Conservation (phyloP, 2,888 invertebrate genomes). For the Limnephilus auricula region DNA sequence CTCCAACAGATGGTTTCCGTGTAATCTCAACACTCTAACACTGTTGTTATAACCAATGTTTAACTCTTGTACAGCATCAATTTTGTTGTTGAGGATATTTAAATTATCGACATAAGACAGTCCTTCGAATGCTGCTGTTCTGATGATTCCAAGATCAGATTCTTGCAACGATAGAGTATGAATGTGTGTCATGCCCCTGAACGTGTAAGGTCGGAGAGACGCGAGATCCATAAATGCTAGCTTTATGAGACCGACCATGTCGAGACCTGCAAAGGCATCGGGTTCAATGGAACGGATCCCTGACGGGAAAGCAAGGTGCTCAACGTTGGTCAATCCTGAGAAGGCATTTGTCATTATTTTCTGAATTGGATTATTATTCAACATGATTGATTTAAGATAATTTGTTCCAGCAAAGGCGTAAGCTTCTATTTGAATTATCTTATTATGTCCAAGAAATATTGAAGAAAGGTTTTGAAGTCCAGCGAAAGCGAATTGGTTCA, state of each 20-base stretch:
- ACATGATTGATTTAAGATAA: conserved; percentile 87
- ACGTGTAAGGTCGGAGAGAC: conserved; percentile 83
- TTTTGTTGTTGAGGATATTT: conserved; percentile 90
- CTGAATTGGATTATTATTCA: conserved; percentile 91
- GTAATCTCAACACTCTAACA: conserved; percentile 84
- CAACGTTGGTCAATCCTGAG: conserved; percentile 89
- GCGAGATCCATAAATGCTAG: conserved; percentile 90
- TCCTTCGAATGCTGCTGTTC: conserved; percentile 86
- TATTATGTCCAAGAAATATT: conserved; percentile 83
- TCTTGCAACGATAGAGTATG: conserved; percentile 87
- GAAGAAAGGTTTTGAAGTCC: conserved; percentile 88
- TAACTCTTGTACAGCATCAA: conserved; percentile 88
- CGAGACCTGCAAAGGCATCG: conserved; percentile 89
- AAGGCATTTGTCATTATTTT: conserved; percentile 90
- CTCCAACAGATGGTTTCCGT: conserved; percentile 90
- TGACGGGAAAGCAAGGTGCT: conserved; percentile 89
- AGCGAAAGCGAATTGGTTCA: conserved; percentile 91
- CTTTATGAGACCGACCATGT: conserved; percentile 89
- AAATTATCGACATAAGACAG: conserved; percentile 84
- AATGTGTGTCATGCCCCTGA: conserved; percentile 87
- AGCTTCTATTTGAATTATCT: conserved; percentile 83
- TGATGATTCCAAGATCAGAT: conserved; percentile 87
- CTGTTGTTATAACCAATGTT: conserved; percentile 84
- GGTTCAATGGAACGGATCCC: conserved; percentile 87
- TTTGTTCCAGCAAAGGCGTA: conserved; percentile 93